phyloP scores from a whole-genome alignment of 2,888 invertebrate genomes.

The Tholera decimalis region DNA sequence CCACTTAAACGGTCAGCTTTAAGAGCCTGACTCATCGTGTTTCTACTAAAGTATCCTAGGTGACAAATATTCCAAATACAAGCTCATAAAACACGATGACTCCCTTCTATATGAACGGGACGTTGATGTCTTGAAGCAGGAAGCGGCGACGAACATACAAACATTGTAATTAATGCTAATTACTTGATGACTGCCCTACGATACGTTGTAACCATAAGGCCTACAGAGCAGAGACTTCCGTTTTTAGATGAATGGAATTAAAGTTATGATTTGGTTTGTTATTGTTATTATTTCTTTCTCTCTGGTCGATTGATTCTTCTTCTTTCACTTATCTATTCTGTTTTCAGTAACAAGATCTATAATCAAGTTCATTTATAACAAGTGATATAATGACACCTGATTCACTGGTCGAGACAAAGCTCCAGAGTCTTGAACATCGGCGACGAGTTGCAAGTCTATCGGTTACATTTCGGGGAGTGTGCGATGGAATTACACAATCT shows the following conservation, averaged over 20 bases:
- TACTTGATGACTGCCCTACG: constrained; percentile 64
- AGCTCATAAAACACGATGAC: constrained; percentile 38
- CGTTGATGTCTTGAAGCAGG: constrained; percentile 70
- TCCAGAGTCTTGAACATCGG: too few relatives aligned
- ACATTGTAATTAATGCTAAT: constrained; percentile 84
- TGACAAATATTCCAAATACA: constrained; percentile 35
- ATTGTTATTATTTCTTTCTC: too few relatives aligned
- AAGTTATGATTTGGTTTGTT: background rate
- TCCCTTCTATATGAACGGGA: constrained; percentile 50
- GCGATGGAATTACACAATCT: too few relatives aligned
- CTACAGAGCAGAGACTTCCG: constrained; percentile 10
- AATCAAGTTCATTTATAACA: too few relatives aligned
- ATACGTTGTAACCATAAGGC: constrained; percentile 12
- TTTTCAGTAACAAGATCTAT: too few relatives aligned
- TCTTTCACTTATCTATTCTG: too few relatives aligned
- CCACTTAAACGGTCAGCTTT: background rate
- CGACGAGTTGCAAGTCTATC: too few relatives aligned
- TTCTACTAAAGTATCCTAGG: background rate
- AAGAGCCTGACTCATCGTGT: constrained; percentile 7
- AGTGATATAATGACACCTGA: too few relatives aligned
- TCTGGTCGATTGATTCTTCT: too few relatives aligned
- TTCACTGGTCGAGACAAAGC: too few relatives aligned
- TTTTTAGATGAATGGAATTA: background rate
- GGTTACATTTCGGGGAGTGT: too few relatives aligned
- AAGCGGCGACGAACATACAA: constrained; percentile 81